These are phyloP conservation scores for Odontothrips loti DNA, from an alignment of 2,888 invertebrate species.

Conservation along the genomic window DNA sequence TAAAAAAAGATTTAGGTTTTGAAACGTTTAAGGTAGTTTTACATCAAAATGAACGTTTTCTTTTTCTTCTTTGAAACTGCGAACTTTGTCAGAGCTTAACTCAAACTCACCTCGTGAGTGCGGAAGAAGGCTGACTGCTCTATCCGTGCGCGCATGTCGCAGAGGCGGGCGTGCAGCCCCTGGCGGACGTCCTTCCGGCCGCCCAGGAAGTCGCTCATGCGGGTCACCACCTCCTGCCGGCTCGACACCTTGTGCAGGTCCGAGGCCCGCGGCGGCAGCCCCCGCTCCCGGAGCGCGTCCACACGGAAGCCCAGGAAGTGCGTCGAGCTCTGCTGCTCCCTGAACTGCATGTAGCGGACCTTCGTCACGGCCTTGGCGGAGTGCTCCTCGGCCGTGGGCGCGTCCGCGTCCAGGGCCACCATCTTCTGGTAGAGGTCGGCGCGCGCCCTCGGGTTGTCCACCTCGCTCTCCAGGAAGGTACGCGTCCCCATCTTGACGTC, in stretches of 20 bases:
- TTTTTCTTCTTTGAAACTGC: too few relatives aligned
- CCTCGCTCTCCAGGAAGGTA: constrained; percentile 94
- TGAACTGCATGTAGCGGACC: constrained; percentile 92
- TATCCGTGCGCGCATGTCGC: constrained; percentile 70
- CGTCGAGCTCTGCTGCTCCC: constrained; percentile 90
- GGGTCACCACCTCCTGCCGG: constrained; percentile 65
- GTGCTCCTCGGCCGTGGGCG: constrained; percentile 82
- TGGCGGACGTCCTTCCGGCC: constrained; percentile 61
- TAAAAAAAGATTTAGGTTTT: constrained; percentile 12
- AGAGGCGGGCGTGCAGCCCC: constrained; percentile 67
- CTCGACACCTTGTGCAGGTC: constrained; percentile 85
- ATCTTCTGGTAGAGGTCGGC: constrained; percentile 92
- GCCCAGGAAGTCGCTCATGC: constrained; percentile 70
- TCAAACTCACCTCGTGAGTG: constrained; percentile 71
- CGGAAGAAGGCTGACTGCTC: constrained; percentile 81
- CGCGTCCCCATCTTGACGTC: constrained; percentile 96
- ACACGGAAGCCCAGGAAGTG: constrained; percentile 91
- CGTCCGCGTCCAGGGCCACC: constrained; percentile 82
- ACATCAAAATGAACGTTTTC: too few relatives aligned
- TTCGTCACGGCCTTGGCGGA: constrained; percentile 82
- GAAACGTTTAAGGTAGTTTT: background rate
- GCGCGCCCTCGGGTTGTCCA: constrained; percentile 77
- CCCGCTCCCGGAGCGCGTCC: constrained; percentile 85
- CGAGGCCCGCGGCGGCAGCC: constrained; percentile 75
- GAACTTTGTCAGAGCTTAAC: too few relatives aligned